Evolutionary conservation across 2,113 vertebrate species (phyloP).

Genomic region (Raja brachyura): DNA sequence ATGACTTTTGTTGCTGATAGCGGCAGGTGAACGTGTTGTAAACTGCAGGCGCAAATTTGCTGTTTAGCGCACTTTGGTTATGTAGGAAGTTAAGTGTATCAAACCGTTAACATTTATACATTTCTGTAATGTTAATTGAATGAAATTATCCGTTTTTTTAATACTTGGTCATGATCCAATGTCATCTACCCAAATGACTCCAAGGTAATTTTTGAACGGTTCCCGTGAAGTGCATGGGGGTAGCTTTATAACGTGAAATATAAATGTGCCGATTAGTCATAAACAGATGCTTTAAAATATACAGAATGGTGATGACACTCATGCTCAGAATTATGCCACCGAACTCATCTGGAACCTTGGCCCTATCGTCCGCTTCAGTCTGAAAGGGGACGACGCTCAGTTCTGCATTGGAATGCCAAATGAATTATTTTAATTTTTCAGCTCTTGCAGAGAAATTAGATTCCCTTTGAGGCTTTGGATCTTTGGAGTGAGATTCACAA

Average conservation of each 20-base stretch:
- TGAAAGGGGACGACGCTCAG: too few species aligned
- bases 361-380: too few species aligned
- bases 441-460: background rate
- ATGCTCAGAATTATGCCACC: too few species aligned
- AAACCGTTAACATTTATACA: background rate
- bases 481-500: background rate
- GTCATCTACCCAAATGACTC: background rate
- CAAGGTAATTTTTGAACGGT: background rate
- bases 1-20: background rate
- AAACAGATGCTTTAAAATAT: too few species aligned
- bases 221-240: background rate
- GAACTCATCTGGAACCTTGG: too few species aligned
- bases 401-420: too few species aligned
- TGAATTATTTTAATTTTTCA: background rate
- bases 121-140: background rate
- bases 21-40: constrained; percentile 25
- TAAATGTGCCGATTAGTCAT: background rate
- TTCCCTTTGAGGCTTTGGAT: background rate
- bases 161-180: too few species aligned
- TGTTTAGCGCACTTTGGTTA: too few species aligned
- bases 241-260: background rate
- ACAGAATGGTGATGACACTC: too few species aligned
- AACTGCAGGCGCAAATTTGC: background rate
- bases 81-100: background rate
- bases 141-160: background rate